A percentile compares a stretch with the other conserved stretches of the same genome.
Evolutionary conservation across 2,888 invertebrate genomes (phyloP).

Genomic region (Tetragonula carbonaria): DNA sequence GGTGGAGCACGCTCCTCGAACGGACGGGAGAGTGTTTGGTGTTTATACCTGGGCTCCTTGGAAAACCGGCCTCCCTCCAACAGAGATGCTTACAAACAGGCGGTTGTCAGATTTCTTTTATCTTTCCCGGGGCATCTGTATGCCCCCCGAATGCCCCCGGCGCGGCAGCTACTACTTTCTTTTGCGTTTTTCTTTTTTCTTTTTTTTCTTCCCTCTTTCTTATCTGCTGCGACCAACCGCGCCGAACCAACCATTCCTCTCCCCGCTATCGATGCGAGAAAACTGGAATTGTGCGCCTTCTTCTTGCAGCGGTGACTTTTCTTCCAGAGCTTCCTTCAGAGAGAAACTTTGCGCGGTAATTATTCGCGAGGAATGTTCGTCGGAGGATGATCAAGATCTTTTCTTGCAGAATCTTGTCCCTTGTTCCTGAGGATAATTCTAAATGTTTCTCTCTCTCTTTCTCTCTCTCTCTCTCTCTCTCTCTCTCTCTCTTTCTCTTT

Average conservation of each 20-base stretch:
- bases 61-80: slow-evolving; percentile 63
- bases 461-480: no score
- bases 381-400: no score
- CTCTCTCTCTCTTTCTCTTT: no score
- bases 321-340: background rate
- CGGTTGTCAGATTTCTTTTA: slow-evolving; percentile 83
- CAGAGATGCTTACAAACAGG: slow-evolving; percentile 80
- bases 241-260: slow-evolving; percentile 12
- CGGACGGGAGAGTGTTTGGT: slow-evolving; percentile 70
- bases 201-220: slow-evolving; percentile 27
- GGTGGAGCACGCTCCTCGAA: slow-evolving; percentile 66
- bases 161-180: slow-evolving; percentile 51
- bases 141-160: slow-evolving; percentile 52
- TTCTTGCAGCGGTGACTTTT: background rate
- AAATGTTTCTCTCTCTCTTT: no score
- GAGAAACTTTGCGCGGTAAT: background rate
- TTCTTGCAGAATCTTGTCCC: no score
- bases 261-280: slow-evolving; percentile 29
- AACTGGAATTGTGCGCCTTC: slow-evolving; percentile 27
- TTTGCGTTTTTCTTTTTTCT: slow-evolving; percentile 40
- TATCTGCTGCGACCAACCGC: slow-evolving; percentile 12
- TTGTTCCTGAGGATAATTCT: no score
- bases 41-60: slow-evolving; percentile 79
- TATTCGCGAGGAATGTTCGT: background rate
- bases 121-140: slow-evolving; percentile 80